Percentiles rank a stretch among this genome's conserved stretches.
phyloP scores from a whole-genome alignment of 2,797 vertebrate genomes.

The Knipowitschia caucasica region DNA sequence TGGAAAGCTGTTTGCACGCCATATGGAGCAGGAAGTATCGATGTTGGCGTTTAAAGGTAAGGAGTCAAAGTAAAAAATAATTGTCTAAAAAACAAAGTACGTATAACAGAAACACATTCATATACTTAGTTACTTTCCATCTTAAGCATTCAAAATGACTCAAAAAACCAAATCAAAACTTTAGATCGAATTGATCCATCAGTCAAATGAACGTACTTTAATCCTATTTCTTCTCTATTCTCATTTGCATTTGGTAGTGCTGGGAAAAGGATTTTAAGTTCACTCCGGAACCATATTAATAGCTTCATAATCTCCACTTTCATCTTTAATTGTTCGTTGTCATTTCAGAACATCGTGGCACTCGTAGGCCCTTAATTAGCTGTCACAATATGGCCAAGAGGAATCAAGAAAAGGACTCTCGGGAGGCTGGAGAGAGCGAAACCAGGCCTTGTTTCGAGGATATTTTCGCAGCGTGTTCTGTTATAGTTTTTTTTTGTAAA shows the following conservation, averaged over 20 bases:
- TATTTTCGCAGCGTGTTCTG: constrained; percentile 50
- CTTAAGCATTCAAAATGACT: too few relatives aligned
- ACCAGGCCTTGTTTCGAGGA: constrained; percentile 52
- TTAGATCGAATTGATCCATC: too few relatives aligned
- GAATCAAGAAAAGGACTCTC: constrained; percentile 63
- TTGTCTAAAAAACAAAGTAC: too few relatives aligned
- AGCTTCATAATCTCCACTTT: constrained; percentile 64
- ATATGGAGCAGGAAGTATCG: too few relatives aligned
- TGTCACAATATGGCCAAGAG: constrained; percentile 73
- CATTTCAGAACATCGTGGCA: constrained; percentile 62
- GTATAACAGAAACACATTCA: background rate
- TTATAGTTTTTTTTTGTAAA: constrained; percentile 51
- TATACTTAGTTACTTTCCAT: too few relatives aligned
- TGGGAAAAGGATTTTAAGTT: constrained; percentile 32
- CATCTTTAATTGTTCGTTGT: constrained; percentile 56
- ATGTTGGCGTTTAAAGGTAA: too few relatives aligned
- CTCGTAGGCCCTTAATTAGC: constrained; percentile 75
- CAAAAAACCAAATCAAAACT: background rate
- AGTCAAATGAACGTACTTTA: too few relatives aligned
- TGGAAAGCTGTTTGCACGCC: too few relatives aligned
- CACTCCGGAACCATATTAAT: constrained; percentile 55
- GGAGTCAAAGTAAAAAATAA: too few relatives aligned
- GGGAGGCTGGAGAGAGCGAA: constrained; percentile 39
- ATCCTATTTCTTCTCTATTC: background rate
- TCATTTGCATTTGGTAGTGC: constrained; percentile 7